Base-by-base conservation (phyloP, 1,140 invertebrate species). In the Calephelis virginiensis region DNA sequence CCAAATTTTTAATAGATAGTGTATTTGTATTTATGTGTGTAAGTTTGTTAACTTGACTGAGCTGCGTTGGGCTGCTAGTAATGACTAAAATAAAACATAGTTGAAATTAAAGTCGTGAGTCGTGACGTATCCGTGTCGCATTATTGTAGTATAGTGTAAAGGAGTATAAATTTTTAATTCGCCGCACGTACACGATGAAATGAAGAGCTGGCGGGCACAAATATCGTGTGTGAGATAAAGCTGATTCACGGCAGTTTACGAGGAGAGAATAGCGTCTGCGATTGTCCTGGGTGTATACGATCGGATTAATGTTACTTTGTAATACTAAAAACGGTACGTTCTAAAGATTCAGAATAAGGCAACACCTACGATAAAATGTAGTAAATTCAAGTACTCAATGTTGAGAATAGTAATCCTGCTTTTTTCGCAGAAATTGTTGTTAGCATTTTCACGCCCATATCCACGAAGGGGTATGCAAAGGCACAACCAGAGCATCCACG, bases 211-310 rank as follows among this genome's bases (percentile, higher is more conserved):
- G 61, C 63, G 48, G 48, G 69, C 68, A 69, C 70, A 75, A 71
- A 75, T 71, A 73, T 72, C 69, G 67, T 78, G 62, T 71, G 68
- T 78, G 62, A 70, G 69, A 70, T 70, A 70, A 66, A 73, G 63
- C 48, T 68, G 60, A 67, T 70, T 66, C 68, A 68, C 61, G 56
- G 61, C 47, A 62, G 68, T 65, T 66, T 68, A 70, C 69, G 72
- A 66, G 72, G 17, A 53, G 61, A 47, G 45, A 63, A 68, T 68
- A 60, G 56, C 56, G 56, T 59, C 56, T 59, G 56, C 56, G 56
- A 59, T 59, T 59, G 56, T 59, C 56, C 28, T 59, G 56, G 56
- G 56, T 59, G 37, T 59, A 59, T 59, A 59, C 56, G 56, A 59
- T 59, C 37, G 56, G 56, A 59, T 59, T 59, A 59, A 37, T 59